Conservation (phyloP, 2,113 vertebrate species). For the Echinops telfairi region DNA sequence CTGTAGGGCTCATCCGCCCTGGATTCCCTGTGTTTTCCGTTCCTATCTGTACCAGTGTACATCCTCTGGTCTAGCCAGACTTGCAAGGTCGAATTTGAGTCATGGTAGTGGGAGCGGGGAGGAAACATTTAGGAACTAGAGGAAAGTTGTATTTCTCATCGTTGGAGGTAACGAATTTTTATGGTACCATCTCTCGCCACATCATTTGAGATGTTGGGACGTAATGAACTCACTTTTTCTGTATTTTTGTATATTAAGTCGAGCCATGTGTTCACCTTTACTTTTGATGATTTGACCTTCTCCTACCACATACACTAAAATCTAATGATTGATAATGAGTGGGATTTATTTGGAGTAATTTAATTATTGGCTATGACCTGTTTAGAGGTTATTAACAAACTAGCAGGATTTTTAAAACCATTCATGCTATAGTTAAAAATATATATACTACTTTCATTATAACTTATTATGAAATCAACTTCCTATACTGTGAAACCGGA, state of each 20-base stretch:
- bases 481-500: not conserved
- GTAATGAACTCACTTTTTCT: not conserved
- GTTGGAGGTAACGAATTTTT: not conserved
- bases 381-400: not conserved
- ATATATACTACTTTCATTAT: not conserved
- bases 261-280: not conserved
- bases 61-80: no score
- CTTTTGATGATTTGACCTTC: not conserved
- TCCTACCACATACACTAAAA: not conserved
- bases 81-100: no score
- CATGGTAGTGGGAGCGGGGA: no score
- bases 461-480: not conserved
- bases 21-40: no score
- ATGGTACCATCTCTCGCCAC: not conserved
- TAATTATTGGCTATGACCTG: not conserved
- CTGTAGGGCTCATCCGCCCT: no score
- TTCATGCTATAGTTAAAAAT: not conserved
- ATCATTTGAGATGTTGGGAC: not conserved
- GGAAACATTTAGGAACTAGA: no score
- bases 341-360: not conserved
- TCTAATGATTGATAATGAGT: not conserved
- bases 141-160: no score
- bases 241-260: constrained; percentile 12
- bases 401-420: not conserved
- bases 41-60: no score